Evolutionary conservation across 2,888 invertebrate species (phyloP).

Genomic region (Nymphalis c-album): DNA sequence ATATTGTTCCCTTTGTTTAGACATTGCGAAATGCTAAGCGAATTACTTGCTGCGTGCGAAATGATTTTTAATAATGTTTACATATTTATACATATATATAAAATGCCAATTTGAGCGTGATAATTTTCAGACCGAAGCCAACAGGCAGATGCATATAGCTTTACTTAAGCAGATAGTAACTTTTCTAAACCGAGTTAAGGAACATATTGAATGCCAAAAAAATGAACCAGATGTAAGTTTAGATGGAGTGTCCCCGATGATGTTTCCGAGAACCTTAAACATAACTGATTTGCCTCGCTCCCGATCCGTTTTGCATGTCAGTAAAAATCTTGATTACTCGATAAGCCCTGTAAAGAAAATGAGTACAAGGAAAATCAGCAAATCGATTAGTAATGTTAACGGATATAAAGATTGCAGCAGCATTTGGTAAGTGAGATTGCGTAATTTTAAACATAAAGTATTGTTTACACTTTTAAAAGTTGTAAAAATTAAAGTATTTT

Average conservation of each 20-base stretch:
- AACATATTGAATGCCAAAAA: conserved; percentile 80
- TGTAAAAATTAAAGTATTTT: conserved; percentile 9
- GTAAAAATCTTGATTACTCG: conserved; percentile 62
- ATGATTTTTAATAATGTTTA: conserved; percentile 2
- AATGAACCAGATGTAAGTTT: conserved; percentile 48
- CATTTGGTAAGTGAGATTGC: conserved; percentile 55
- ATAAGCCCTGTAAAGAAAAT: conserved; percentile 60
- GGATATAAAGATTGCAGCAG: conserved; percentile 62
- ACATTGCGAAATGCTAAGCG: conserved; percentile 47
- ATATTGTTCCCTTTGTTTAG: conserved; percentile 15
- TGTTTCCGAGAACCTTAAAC: conserved; percentile 51
- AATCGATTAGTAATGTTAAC: conserved; percentile 73
- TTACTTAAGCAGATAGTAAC: conserved; percentile 86
- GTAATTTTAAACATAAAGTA: conserved; percentile 7
- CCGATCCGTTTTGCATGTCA: conserved; percentile 68
- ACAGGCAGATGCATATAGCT: conserved; percentile 87
- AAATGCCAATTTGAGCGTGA: conserved; percentile 47
- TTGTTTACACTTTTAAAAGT: conserved; percentile 9
- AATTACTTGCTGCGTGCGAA: conserved; percentile 37
- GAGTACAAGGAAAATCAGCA: conserved; percentile 68
- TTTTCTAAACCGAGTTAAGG: conserved; percentile 85
- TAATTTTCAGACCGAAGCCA: conserved; percentile 84
- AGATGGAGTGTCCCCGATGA: conserved; percentile 46
- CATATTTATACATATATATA: neutral
- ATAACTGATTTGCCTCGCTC: conserved; percentile 67